phyloP scores from a whole-genome alignment of 2,888 invertebrate species.

The Leptinotarsa haldemani region DNA sequence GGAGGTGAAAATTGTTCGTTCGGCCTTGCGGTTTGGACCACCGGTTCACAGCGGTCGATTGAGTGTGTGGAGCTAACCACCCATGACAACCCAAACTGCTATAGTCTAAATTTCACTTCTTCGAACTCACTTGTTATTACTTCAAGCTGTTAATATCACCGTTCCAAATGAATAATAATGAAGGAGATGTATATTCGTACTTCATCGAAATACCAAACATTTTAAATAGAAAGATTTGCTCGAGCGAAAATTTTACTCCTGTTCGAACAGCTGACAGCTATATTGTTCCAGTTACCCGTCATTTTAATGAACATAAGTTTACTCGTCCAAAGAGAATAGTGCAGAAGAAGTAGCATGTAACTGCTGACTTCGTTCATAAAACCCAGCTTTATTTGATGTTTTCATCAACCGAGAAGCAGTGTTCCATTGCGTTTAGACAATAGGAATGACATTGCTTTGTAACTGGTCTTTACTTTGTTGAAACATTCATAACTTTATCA shows the following conservation, averaged over 20 bases:
- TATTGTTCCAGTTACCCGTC: neutral
- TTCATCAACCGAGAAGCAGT: neutral
- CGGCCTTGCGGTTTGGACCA: no score
- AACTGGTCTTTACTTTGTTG: conserved; percentile 22
- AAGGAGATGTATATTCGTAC: neutral
- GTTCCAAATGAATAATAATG: neutral
- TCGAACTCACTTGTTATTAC: no score
- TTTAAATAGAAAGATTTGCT: neutral
- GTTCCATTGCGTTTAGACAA: neutral
- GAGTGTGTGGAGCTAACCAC: no score
- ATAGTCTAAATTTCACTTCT: no score
- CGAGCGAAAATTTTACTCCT: neutral
- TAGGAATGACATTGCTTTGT: neutral
- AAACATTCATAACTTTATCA: conserved; percentile 20
- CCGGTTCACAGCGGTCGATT: no score
- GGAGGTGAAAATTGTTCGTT: no score
- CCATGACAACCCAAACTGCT: no score
- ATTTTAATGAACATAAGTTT: neutral
- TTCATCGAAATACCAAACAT: neutral
- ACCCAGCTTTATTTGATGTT: conserved; percentile 6
- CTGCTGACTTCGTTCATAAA: neutral
- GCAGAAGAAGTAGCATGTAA: neutral
- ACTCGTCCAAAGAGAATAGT: neutral
- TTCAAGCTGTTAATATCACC: no score
- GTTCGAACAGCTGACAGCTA: neutral